phyloP scores from a whole-genome alignment of 2,797 vertebrate species.

The Rhyacichthys aspro region DNA sequence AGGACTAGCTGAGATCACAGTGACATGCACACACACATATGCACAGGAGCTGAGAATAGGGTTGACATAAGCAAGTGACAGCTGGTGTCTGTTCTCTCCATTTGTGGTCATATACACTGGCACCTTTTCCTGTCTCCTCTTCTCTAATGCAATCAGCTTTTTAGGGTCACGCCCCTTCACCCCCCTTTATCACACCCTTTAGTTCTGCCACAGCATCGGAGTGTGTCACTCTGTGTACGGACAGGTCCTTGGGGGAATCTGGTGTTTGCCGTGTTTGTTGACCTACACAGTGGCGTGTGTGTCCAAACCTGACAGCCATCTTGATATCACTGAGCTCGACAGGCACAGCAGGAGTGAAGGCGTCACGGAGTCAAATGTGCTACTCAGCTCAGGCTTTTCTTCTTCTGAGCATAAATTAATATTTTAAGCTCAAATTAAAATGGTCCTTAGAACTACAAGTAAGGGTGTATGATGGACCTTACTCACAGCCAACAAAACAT shows the following conservation, averaged over 20 bases:
- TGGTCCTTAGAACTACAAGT: not conserved
- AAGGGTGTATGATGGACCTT: not conserved
- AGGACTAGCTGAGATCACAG: slow-evolving; percentile 68
- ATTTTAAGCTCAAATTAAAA: slow-evolving; percentile 27
- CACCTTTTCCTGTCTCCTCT: slow-evolving; percentile 56
- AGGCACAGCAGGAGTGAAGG: slow-evolving; percentile 56
- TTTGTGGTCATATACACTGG: slow-evolving; percentile 76
- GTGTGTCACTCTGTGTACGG: slow-evolving; percentile 71
- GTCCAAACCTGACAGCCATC: slow-evolving; percentile 70
- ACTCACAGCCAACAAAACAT: not conserved
- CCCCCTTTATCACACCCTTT: slow-evolving; percentile 59
- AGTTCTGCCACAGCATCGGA: slow-evolving; percentile 55
- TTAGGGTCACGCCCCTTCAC: slow-evolving; percentile 47
- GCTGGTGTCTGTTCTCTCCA: slow-evolving; percentile 89
- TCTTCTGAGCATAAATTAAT: slow-evolving; percentile 29
- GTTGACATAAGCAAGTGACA: slow-evolving; percentile 87
- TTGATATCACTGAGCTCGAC: slow-evolving; percentile 57
- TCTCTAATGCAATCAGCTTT: slow-evolving; percentile 62
- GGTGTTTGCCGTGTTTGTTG: slow-evolving; percentile 74
- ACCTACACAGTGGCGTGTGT: slow-evolving; percentile 71
- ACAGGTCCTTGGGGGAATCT: slow-evolving; percentile 77
- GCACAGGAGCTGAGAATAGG: slow-evolving; percentile 78
- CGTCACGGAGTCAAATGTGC: slow-evolving; percentile 55
- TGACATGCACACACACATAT: slow-evolving; percentile 54
- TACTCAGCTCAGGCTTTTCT: slow-evolving; percentile 31